Percentiles rank a stretch among this genome's conserved stretches.
Conservation (phyloP, 2,888 invertebrate species). For the Luffia ferchaultella region DNA sequence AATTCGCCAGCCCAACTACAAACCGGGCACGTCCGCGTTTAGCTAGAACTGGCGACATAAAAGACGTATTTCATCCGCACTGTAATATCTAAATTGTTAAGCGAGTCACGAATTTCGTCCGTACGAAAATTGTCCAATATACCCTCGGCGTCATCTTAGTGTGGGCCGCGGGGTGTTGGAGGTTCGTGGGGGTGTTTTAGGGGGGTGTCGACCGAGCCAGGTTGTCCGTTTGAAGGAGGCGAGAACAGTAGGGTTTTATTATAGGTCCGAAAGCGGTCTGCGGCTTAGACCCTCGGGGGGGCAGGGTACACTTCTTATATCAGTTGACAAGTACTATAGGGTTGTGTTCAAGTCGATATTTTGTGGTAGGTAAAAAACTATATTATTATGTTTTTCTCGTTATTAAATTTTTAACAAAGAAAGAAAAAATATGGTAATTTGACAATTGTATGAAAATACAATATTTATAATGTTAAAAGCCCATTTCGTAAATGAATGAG, state of each 20-base stretch:
- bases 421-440: too few relatives aligned
- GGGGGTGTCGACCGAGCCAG: background rate
- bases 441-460: too few relatives aligned
- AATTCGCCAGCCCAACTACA: background rate
- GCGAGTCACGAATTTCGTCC: conserved; percentile 41
- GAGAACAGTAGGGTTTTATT: conserved; percentile 36
- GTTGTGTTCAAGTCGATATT: conserved; percentile 30
- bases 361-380: conserved; percentile 1
- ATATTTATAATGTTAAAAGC: too few relatives aligned
- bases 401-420: background rate
- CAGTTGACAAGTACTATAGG: conserved; percentile 31
- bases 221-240: conserved; percentile 7
- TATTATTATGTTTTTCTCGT: background rate
- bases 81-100: conserved; percentile 37
- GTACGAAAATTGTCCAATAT: conserved; percentile 57
- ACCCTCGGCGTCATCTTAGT: conserved; percentile 47
- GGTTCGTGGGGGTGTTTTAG: conserved; percentile 17
- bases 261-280: conserved; percentile 40
- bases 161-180: conserved; percentile 27
- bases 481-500: too few relatives aligned
- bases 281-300: conserved; percentile 27
- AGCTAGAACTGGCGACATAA: conserved; percentile 6
- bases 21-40: conserved; percentile 6
- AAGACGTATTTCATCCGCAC: conserved; percentile 5
- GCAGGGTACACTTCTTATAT: conserved; percentile 46